Evolutionary conservation across 2,113 vertebrate genomes (phyloP).

Genomic region (Empidonax alnorum): DNA sequence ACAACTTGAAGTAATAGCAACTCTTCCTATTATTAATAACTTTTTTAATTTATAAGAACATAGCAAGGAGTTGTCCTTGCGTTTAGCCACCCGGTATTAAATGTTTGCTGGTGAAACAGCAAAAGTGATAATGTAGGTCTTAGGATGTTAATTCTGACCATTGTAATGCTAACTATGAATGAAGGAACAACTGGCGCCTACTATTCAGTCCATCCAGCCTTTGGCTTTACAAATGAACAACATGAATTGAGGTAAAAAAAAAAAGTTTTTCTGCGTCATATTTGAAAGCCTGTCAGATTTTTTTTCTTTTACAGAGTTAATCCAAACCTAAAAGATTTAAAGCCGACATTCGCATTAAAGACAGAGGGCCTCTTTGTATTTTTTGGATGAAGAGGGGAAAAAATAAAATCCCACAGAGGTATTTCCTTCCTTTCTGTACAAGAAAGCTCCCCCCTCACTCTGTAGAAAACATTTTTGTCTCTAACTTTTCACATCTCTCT

Average conservation of each 20-base stretch:
- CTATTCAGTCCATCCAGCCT: constrained; percentile 78
- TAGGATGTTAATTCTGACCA: constrained; percentile 84
- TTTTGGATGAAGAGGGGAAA: constrained; percentile 77
- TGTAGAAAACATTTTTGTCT: constrained; percentile 83
- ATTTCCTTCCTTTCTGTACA: constrained; percentile 87
- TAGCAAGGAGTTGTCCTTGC: constrained; percentile 39
- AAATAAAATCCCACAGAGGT: constrained; percentile 84
- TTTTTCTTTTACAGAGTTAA: constrained; percentile 80
- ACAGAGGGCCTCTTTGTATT: constrained; percentile 86
- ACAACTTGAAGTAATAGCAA: neutral
- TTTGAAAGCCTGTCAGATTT: constrained; percentile 89
- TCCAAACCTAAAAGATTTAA: constrained; percentile 88
- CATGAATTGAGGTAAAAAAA: constrained; percentile 74
- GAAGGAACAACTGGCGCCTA: constrained; percentile 74
- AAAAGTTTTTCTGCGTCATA: constrained; percentile 80
- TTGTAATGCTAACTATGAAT: constrained; percentile 88
- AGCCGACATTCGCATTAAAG: constrained; percentile 81
- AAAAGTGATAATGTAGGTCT: constrained; percentile 74
- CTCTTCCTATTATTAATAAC: neutral
- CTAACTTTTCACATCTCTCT: constrained; percentile 84
- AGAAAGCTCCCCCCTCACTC: constrained; percentile 75
- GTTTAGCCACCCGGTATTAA: constrained; percentile 68
- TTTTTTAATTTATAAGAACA: constrained; percentile 26
- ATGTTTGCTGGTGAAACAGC: constrained; percentile 70
- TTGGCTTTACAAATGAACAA: constrained; percentile 83